phyloP scores from a whole-genome alignment of 2,113 vertebrate species.

The Myrmecophaga tridactyla region DNA sequence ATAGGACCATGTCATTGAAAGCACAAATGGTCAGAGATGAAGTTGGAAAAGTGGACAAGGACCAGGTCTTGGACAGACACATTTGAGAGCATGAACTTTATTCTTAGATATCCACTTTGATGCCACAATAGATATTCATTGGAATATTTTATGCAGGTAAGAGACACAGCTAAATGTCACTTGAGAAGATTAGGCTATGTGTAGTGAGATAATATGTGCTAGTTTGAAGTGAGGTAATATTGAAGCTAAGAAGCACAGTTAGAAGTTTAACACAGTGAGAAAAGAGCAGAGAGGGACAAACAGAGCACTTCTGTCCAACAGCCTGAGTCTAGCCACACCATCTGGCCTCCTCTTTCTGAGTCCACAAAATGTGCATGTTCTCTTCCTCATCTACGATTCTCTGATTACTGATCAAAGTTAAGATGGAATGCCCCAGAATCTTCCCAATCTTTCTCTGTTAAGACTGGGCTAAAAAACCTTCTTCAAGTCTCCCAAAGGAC shows the following conservation, averaged over 20 bases:
- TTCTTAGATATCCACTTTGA: not conserved
- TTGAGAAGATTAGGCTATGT: not conserved
- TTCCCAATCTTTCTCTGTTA: not conserved
- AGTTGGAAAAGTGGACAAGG: not conserved
- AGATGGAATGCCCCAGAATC: not conserved
- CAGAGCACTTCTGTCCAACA: not conserved
- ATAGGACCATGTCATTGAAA: not conserved
- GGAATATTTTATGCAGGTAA: not conserved
- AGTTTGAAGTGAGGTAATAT: not conserved
- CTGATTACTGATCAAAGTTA: not conserved
- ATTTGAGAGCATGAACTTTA: not conserved
- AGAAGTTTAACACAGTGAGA: not conserved
- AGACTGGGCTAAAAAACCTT: not conserved
- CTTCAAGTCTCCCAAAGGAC: not conserved
- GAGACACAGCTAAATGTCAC: not conserved
- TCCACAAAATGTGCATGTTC: too few relatives aligned
- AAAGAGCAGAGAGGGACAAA: not conserved
- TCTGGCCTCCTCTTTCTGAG: not conserved
- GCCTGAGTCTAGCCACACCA: not conserved
- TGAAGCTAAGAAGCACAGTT: not conserved
- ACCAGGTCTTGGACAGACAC: too few relatives aligned
- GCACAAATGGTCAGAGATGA: not conserved
- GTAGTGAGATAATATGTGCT: not conserved
- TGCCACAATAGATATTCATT: not conserved
- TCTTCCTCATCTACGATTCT: not conserved